phyloP scores from a whole-genome alignment of 2,888 invertebrate genomes.

The Malacosoma neustria region DNA sequence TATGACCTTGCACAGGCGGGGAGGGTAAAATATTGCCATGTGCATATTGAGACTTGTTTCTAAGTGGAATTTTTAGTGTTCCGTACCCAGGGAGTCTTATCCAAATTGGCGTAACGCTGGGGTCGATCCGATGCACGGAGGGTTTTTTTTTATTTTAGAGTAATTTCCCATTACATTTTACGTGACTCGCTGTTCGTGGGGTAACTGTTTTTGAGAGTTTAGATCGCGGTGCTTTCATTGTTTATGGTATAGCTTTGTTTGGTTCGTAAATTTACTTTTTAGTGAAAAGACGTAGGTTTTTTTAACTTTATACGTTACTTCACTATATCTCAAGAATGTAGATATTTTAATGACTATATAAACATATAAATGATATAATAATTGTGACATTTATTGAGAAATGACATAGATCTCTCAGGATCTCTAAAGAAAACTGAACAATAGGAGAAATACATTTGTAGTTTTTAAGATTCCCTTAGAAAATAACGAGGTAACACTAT shows the following conservation, averaged over 20 bases:
- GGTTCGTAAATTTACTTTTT: not conserved
- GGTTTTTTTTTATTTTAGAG: conserved; percentile 64
- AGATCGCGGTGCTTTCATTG: not conserved
- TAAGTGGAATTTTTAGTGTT: conserved; percentile 62
- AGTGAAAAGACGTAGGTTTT: not conserved
- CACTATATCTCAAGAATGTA: not conserved
- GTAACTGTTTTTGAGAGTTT: conserved; percentile 40
- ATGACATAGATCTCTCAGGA: too few relatives aligned
- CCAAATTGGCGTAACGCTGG: conserved; percentile 64
- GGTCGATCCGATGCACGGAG: conserved; percentile 41
- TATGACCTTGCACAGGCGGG: conserved; percentile 38
- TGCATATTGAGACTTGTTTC: conserved; percentile 55
- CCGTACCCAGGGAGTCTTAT: conserved; percentile 52
- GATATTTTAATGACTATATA: too few relatives aligned
- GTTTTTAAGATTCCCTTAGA: too few relatives aligned
- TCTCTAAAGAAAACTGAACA: too few relatives aligned
- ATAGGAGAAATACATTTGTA: too few relatives aligned
- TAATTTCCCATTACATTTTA: conserved; percentile 68
- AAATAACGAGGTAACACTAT: too few relatives aligned
- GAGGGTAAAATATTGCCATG: conserved; percentile 32
- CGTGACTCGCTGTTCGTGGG: conserved; percentile 54
- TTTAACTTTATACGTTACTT: not conserved
- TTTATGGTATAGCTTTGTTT: too few relatives aligned
- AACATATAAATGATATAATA: too few relatives aligned
- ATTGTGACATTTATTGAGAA: too few relatives aligned